These are phyloP conservation scores for Montipora capitata DNA, from an alignment of 92 coral and sea anemone genomes.

Conservation along the genomic window DNA sequence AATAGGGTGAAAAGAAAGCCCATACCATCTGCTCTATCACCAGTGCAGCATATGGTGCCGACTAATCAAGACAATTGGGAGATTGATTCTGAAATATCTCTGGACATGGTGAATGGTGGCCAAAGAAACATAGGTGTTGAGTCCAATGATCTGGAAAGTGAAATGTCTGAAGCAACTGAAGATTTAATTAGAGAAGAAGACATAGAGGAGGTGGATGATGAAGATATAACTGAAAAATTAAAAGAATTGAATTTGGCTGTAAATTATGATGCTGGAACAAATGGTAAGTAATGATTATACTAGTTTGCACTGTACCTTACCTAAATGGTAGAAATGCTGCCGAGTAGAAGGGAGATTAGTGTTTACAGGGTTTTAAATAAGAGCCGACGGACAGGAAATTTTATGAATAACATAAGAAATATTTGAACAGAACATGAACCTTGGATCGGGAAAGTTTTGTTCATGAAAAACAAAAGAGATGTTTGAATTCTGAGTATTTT, in stretches of 20 bases:
- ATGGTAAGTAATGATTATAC: slow-evolving; percentile 64
- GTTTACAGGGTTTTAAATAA: too few relatives aligned
- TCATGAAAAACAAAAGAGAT: too few relatives aligned
- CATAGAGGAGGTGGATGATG: slow-evolving; percentile 80
- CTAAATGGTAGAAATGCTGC: too few relatives aligned
- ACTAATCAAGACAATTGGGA: slow-evolving; percentile 66
- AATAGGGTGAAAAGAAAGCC: slow-evolving; percentile 14
- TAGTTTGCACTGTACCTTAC: background rate
- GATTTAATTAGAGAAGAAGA: slow-evolving; percentile 73
- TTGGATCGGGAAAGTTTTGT: too few relatives aligned
- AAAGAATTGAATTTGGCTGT: slow-evolving; percentile 94
- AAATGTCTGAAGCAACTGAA: slow-evolving; percentile 80
- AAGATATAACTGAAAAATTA: slow-evolving; percentile 82
- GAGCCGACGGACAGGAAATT: too few relatives aligned
- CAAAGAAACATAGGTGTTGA: slow-evolving; percentile 11
- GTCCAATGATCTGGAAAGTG: slow-evolving; percentile 74
- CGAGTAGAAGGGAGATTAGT: too few relatives aligned
- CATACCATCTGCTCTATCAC: slow-evolving; percentile 16
- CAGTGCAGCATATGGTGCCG: slow-evolving; percentile 3
- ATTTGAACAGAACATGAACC: too few relatives aligned
- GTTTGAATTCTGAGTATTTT: too few relatives aligned
- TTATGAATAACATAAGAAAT: too few relatives aligned
- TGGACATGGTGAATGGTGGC: slow-evolving; percentile 48
- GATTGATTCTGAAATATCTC: slow-evolving; percentile 69
- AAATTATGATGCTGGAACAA: slow-evolving; percentile 80